A percentile compares a stretch with the other conserved stretches of the same genome.
These are phyloP conservation scores for Nasonia giraulti DNA, from an alignment of 1,140 invertebrate genomes.

Conservation along the genomic window DNA sequence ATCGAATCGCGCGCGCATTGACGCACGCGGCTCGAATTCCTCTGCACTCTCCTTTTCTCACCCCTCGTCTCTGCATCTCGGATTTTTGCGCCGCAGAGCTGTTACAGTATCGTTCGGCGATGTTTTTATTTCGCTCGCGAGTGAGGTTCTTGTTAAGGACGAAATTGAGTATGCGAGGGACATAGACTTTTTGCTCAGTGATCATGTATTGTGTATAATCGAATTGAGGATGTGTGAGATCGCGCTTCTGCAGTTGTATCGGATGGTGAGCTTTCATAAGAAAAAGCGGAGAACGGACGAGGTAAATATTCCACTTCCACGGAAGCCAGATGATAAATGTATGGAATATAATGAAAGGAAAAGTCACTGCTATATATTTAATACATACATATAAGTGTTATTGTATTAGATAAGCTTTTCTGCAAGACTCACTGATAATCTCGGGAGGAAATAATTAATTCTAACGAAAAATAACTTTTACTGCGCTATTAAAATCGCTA, in stretches of 20 bases:
- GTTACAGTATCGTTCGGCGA: background rate
- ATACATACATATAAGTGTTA: too few species aligned
- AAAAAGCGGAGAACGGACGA: background rate
- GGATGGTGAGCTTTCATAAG: background rate
- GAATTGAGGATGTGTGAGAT: background rate
- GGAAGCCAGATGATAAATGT: too few species aligned
- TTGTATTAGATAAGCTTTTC: too few species aligned
- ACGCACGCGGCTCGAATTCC: slow-evolving; percentile 46
- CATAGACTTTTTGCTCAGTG: background rate
- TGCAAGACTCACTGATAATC: too few species aligned
- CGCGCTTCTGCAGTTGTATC: background rate
- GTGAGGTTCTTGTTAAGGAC: background rate
- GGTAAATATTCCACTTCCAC: background rate
- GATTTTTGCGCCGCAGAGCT: background rate
- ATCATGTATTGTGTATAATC: background rate
- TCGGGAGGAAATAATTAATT: too few species aligned
- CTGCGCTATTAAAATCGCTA: background rate
- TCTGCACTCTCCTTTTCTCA: slow-evolving; percentile 13
- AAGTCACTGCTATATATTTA: too few species aligned
- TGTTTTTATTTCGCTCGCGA: background rate
- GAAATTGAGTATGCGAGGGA: background rate
- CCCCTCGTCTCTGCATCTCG: background rate
- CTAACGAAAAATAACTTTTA: background rate
- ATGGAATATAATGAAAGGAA: too few species aligned
- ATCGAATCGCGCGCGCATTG: slow-evolving; percentile 51